Evolutionary conservation across 2,888 invertebrate genomes (phyloP).

Genomic region (Dioctria rufipes): DNA sequence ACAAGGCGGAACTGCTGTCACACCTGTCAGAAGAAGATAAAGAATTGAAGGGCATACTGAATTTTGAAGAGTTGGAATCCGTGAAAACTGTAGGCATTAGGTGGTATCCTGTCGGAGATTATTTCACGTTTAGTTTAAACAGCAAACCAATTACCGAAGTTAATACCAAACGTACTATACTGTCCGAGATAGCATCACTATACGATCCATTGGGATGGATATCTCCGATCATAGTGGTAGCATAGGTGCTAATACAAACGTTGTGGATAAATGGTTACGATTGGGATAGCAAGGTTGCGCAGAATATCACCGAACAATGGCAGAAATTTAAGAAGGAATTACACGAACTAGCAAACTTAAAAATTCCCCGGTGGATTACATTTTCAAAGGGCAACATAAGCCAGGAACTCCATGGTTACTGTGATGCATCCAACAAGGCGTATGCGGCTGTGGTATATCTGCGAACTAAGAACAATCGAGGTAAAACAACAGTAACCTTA

Average conservation of each 20-base stretch:
- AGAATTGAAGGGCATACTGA: background rate
- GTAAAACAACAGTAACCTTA: too few species aligned
- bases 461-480: too few species aligned
- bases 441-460: too few species aligned
- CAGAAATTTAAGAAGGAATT: background rate
- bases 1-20: background rate
- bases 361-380: background rate
- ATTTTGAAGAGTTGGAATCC: background rate
- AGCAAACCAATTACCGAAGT: background rate
- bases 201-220: background rate
- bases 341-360: background rate
- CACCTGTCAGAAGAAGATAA: background rate
- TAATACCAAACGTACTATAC: conserved; percentile 12
- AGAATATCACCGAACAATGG: too few species aligned
- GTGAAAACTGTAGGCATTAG: conserved; percentile 20
- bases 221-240: too few species aligned
- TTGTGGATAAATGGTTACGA: too few species aligned
- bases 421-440: too few species aligned
- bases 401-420: too few species aligned
- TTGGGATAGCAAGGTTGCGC: too few species aligned
- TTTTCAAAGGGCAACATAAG: background rate
- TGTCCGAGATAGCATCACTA: conserved; percentile 30
- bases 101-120: conserved; percentile 13
- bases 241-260: too few species aligned
- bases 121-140: conserved; percentile 2